Evolutionary conservation across 2,113 vertebrate genomes (phyloP), one percentile per base, ranked within the genome.

Genomic region (Nycticorax nycticorax): DNA sequence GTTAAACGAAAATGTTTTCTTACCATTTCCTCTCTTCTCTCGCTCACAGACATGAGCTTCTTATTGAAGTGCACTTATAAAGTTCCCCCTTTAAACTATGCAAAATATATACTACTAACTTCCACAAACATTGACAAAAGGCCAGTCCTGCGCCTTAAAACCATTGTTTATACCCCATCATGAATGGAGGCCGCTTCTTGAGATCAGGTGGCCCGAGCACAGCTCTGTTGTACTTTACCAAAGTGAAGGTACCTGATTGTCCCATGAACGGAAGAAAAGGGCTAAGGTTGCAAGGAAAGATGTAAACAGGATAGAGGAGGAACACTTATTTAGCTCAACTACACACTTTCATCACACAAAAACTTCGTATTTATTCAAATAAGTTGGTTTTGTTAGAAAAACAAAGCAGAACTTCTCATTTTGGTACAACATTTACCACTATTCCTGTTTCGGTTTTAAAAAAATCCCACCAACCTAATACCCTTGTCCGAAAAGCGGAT

Each of bases 11-110:
- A 59, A n/a, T 16, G 8, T 52, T 78, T 91, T 63, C 43, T 81
- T 52, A 50, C 22, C 18, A 59, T 39, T 77, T 93, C 64, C 68
- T 71, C 18, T 19, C 14, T 8, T 74, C 43, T 57, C 53, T 26
- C 0, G 0, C 43, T 63, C 43, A 63, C 20, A 84, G 41, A 59
- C 73, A 47, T 3, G 8, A 85, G 35, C 33, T 48, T 68, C n/a
- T 39, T 66, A 68, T 10, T 64, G 5, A 35, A 85, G 47, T 10
- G 5, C 33, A 87, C 15, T 41, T 76, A n/a, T 5, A 55, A 59
- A 5, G 10, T 8, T 48, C 6, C 27, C 33, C 53, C 43, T 41
- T 8, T 19, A 82, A 89, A 66, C 7, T 3, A 52, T 23, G 32
- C 32, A 81, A 78, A 91, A 24, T 27, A 88, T 6, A 62, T 37